Evolutionary conservation across 2,113 vertebrate genomes (phyloP).

Genomic region (Spizaetus ornatus): DNA sequence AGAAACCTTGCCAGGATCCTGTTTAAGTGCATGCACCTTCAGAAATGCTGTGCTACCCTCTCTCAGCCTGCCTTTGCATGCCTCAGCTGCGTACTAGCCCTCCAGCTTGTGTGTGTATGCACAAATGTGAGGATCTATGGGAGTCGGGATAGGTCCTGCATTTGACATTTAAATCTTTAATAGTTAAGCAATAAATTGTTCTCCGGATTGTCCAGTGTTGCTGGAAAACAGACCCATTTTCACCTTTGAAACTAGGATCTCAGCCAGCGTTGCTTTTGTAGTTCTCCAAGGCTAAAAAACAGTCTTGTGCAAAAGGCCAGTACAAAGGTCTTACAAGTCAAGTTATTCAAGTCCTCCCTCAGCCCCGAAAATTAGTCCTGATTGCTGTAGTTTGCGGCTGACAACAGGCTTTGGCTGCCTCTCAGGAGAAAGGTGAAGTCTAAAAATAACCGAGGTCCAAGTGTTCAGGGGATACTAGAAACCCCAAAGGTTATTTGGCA

Average conservation of each 20-base stretch:
- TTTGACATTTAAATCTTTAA: neutral
- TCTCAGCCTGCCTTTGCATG: neutral
- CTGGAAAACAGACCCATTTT: neutral
- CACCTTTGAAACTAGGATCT: slow-evolving; percentile 11
- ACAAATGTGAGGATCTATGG: neutral
- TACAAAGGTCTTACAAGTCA: slow-evolving; percentile 3
- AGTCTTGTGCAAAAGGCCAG: slow-evolving; percentile 1
- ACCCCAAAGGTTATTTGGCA: neutral
- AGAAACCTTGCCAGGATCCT: neutral
- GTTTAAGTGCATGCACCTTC: neutral
- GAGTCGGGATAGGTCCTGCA: neutral
- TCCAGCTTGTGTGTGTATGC: neutral
- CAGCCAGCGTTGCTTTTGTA: neutral
- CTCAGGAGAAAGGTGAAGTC: neutral
- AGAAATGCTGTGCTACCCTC: neutral
- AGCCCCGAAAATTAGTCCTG: neutral
- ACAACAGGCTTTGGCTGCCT: neutral
- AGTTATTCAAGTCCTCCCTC: neutral
- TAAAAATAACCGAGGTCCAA: neutral
- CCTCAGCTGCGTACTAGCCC: neutral
- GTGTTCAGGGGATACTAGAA: neutral
- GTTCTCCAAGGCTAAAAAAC: neutral
- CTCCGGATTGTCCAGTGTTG: neutral
- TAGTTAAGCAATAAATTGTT: neutral
- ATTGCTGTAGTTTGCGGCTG: neutral